Conservation (phyloP, 2,797 vertebrate species). For the Clarias platycephalus region DNA sequence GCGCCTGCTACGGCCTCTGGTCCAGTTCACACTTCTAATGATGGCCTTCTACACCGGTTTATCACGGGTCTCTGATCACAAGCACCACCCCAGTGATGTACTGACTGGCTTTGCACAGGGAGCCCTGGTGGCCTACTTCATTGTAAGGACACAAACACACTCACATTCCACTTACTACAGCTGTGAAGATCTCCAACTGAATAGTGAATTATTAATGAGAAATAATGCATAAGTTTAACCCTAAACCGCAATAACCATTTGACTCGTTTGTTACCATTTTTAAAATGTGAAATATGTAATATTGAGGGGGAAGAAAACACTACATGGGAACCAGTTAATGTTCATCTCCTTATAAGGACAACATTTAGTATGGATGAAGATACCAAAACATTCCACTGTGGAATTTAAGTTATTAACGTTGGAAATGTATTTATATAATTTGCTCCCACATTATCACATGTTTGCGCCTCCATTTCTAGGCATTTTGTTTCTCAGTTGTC, state of each 20-base stretch:
- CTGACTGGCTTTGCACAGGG: slow-evolving; percentile 94
- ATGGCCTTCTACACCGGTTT: slow-evolving; percentile 98
- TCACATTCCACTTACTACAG: too few relatives aligned
- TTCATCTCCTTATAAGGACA: neutral
- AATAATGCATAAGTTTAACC: neutral
- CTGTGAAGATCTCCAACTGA: neutral
- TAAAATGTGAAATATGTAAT: neutral
- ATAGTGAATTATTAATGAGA: neutral
- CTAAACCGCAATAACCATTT: neutral
- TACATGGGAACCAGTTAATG: neutral
- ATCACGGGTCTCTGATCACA: slow-evolving; percentile 94
- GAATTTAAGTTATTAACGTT: neutral
- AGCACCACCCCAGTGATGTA: slow-evolving; percentile 94
- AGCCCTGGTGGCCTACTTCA: slow-evolving; percentile 95
- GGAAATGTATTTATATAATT: too few relatives aligned
- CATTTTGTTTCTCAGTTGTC: neutral
- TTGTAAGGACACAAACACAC: slow-evolving; percentile 79
- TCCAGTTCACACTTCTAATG: slow-evolving; percentile 98
- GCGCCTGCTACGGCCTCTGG: slow-evolving; percentile 91
- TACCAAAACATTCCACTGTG: neutral
- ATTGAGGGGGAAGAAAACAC: too few relatives aligned
- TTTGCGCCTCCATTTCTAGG: neutral
- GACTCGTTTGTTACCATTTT: neutral
- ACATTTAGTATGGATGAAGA: neutral
- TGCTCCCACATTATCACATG: too few relatives aligned